Conservation (phyloP, 2,797 vertebrate genomes). For the Selene dorsalis region DNA sequence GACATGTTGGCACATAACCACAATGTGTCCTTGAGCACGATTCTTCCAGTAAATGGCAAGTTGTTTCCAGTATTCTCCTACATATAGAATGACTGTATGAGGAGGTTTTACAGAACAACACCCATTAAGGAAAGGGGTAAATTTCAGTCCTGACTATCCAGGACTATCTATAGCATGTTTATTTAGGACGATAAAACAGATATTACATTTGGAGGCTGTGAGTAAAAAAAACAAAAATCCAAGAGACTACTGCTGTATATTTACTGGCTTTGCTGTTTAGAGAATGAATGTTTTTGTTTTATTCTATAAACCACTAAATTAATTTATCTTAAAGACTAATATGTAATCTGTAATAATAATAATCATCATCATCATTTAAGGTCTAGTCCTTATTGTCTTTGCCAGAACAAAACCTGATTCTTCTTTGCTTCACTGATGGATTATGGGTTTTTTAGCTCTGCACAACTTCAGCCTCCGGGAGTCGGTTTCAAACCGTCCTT, state of each 20-base stretch:
- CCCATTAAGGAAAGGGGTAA: too few relatives aligned
- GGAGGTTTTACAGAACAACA: too few relatives aligned
- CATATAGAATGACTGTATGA: neutral
- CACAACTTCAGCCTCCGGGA: neutral
- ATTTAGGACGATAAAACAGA: neutral
- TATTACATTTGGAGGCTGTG: too few relatives aligned
- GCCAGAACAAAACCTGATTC: too few relatives aligned
- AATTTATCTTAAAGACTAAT: too few relatives aligned
- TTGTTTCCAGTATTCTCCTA: neutral
- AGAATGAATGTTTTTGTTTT: neutral
- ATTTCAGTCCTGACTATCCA: neutral
- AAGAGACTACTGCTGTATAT: too few relatives aligned
- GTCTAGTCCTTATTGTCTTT: too few relatives aligned
- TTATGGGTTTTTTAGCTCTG: neutral
- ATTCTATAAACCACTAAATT: too few relatives aligned
- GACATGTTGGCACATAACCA: constrained; percentile 54
- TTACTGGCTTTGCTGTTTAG: neutral
- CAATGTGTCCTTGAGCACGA: constrained; percentile 61
- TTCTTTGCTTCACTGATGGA: constrained; percentile 5
- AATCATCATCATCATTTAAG: too few relatives aligned
- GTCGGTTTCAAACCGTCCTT: neutral
- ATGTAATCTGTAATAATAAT: too few relatives aligned
- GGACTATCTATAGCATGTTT: too few relatives aligned
- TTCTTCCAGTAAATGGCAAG: constrained; percentile 36
- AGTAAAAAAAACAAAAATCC: too few relatives aligned